Evolutionary conservation across 2,797 vertebrate species (phyloP).

Genomic region (Clarias laeviceps): DNA sequence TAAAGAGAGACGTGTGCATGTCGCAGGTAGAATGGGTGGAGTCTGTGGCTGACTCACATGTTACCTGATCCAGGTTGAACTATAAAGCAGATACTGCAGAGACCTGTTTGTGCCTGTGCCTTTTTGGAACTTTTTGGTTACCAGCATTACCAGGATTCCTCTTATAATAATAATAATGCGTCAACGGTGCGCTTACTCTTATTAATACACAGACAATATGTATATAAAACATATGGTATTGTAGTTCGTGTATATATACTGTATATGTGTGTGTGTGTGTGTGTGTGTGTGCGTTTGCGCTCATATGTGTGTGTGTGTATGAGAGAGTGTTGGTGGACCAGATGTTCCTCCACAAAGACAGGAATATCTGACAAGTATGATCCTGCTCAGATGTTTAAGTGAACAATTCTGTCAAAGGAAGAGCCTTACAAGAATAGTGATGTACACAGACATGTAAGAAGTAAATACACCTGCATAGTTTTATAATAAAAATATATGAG

Average conservation of each 20-base stretch:
- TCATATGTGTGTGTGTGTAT: background rate
- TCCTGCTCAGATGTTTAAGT: background rate
- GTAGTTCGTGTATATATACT: no score
- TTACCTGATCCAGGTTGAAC: conserved; percentile 53
- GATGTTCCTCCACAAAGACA: background rate
- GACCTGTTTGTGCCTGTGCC: background rate
- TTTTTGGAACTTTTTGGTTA: background rate
- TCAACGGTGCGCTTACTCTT: background rate
- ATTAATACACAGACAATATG: background rate
- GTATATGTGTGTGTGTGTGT: no score
- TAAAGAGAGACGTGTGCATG: background rate
- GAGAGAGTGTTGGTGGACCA: background rate
- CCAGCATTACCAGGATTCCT: background rate
- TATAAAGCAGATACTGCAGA: background rate
- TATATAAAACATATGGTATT: no score
- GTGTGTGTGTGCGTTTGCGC: background rate
- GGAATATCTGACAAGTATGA: background rate
- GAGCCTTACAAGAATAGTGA: background rate
- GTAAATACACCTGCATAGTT: no score
- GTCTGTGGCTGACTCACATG: conserved; percentile 30
- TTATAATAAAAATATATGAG: no score
- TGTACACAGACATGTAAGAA: no score
- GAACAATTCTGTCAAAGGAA: background rate
- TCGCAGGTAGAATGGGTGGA: conserved; percentile 45
- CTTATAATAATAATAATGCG: background rate